These are phyloP conservation scores for Graptemys geographica DNA, from an alignment of 2,797 vertebrate genomes.

Conservation along the genomic window DNA sequence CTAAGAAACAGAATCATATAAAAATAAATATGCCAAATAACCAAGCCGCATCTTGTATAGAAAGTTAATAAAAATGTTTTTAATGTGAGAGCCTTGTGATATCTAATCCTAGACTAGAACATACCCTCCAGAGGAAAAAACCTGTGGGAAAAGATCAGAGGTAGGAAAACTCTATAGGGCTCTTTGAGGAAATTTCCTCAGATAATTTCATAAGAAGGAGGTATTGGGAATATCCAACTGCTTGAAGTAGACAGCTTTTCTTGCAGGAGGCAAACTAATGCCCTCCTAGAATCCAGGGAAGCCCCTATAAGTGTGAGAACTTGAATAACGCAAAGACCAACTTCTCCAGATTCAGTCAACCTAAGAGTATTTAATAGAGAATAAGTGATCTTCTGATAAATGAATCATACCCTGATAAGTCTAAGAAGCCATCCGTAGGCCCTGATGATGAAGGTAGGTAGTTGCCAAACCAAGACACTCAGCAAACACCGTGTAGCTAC, in stretches of 20 bases:
- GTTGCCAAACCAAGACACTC: not conserved
- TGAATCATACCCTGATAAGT: not conserved
- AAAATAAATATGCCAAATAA: not conserved
- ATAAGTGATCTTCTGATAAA: not conserved
- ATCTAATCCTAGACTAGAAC: not conserved
- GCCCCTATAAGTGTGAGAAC: not conserved
- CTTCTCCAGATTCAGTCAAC: not conserved
- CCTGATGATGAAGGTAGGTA: not conserved
- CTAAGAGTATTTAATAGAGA: not conserved
- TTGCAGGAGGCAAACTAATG: not conserved
- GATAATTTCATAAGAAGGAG: not conserved
- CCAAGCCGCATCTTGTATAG: not conserved
- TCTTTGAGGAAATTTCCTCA: not conserved
- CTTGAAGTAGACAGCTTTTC: not conserved
- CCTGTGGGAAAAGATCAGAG: not conserved
- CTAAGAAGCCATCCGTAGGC: not conserved
- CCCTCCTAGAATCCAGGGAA: not conserved
- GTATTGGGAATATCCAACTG: not conserved
- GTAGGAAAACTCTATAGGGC: not conserved
- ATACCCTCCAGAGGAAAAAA: not conserved
- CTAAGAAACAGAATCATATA: not conserved
- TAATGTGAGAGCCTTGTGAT: not conserved
- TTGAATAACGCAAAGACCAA: not conserved
- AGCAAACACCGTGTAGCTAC: not conserved
- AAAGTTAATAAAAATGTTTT: not conserved